Conservation (phyloP, 1,140 invertebrate genomes). For the Glomeris maerens region DNA sequence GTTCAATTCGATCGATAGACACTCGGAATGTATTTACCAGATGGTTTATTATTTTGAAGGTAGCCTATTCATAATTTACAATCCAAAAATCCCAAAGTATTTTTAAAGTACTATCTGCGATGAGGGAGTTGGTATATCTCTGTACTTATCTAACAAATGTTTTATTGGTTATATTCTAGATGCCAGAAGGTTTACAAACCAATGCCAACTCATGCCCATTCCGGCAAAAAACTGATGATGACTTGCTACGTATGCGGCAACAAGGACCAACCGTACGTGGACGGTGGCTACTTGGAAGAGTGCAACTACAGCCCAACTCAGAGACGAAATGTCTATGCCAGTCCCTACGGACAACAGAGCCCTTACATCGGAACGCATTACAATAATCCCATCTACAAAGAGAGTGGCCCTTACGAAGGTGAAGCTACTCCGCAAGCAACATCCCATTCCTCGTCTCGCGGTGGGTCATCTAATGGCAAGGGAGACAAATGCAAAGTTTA, state of each 20-base stretch:
- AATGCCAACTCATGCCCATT: not conserved
- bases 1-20: no score
- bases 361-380: no score
- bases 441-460: not conserved
- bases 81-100: no score
- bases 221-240: not conserved
- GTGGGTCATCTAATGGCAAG: not conserved
- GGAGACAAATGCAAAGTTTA: not conserved
- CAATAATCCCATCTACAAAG: no score
- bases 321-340: not conserved
- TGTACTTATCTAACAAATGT: no score
- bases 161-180: no score
- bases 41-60: no score
- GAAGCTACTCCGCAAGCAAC: not conserved
- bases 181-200: not conserved
- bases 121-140: no score
- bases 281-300: not conserved
- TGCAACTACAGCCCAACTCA: not conserved
- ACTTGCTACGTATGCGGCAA: slow-evolving; percentile 1
- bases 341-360: not conserved
- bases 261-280: not conserved
- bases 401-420: no score
- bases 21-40: no score
- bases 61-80: no score
- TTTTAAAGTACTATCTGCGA: no score